Conservation (phyloP, 1,140 invertebrate species). For the Trachymyrmex cornetzi region DNA sequence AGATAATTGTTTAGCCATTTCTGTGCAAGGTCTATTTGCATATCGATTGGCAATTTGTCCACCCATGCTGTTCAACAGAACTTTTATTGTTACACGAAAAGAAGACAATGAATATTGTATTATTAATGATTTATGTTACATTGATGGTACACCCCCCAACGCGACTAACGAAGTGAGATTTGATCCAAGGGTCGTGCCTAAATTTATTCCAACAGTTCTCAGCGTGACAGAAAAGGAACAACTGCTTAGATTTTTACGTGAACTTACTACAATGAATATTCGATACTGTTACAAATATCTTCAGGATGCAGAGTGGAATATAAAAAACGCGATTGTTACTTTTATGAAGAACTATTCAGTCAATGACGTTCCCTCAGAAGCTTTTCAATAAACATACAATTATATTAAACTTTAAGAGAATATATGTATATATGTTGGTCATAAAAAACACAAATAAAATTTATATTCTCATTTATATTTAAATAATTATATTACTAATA, state of each 20-base stretch:
- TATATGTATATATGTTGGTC: not conserved
- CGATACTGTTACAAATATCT: slow-evolving; percentile 79
- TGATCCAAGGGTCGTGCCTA: slow-evolving; percentile 64
- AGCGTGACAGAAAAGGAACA: slow-evolving; percentile 83
- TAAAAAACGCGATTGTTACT: slow-evolving; percentile 80
- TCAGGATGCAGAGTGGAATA: slow-evolving; percentile 81
- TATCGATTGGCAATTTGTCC: slow-evolving; percentile 77
- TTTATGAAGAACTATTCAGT: slow-evolving; percentile 83
- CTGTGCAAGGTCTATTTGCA: slow-evolving; percentile 82
- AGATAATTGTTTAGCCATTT: slow-evolving; percentile 75
- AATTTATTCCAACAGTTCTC: slow-evolving; percentile 80
- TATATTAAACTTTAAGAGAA: not conserved
- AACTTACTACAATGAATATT: slow-evolving; percentile 83
- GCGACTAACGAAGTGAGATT: slow-evolving; percentile 64
- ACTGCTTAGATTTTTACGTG: slow-evolving; percentile 80
- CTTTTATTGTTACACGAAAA: slow-evolving; percentile 81
- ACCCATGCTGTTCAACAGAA: slow-evolving; percentile 82
- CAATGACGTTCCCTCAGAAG: slow-evolving; percentile 82
- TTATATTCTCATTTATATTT: slow-evolving; percentile 5
- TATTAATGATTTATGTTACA: slow-evolving; percentile 84
- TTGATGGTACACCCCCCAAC: slow-evolving; percentile 77
- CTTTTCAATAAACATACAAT: slow-evolving; percentile 73
- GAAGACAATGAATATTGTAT: slow-evolving; percentile 85
- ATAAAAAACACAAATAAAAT: not conserved
- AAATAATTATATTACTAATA: slow-evolving; percentile 5